phyloP scores from a whole-genome alignment of 2,888 invertebrate species.

The Thymelicus sylvestris region DNA sequence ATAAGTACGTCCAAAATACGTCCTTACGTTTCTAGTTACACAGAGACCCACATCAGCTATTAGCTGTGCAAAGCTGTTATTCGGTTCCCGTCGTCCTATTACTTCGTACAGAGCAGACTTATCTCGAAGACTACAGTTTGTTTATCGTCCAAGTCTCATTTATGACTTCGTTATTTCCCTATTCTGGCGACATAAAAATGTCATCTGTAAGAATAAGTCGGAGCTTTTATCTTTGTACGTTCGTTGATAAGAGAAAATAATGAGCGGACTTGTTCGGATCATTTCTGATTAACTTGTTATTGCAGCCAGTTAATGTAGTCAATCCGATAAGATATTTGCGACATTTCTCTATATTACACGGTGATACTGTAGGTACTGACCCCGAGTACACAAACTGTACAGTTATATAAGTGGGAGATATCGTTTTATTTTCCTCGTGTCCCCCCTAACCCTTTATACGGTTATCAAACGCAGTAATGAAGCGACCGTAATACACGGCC shows the following conservation, averaged over 20 bases:
- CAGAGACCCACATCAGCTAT: slow-evolving; percentile 3
- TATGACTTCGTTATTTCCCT: slow-evolving; percentile 82
- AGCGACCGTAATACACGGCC: slow-evolving; percentile 1
- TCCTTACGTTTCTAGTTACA: slow-evolving; percentile 1
- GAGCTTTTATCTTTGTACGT: slow-evolving; percentile 72
- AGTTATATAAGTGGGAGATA: neutral
- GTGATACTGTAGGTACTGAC: slow-evolving; percentile 10
- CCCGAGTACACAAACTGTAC: slow-evolving; percentile 11
- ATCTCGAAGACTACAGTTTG: slow-evolving; percentile 73
- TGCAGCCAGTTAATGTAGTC: slow-evolving; percentile 45
- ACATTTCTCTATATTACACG: slow-evolving; percentile 31
- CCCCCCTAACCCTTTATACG: neutral
- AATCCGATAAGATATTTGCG: slow-evolving; percentile 45
- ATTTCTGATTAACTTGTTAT: slow-evolving; percentile 74
- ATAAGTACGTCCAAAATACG: neutral
- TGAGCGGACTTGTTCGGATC: slow-evolving; percentile 72
- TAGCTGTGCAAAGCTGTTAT: slow-evolving; percentile 27
- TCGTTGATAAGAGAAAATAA: slow-evolving; percentile 79
- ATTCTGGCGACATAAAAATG: slow-evolving; percentile 81
- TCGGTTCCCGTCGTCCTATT: slow-evolving; percentile 43
- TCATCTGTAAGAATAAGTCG: slow-evolving; percentile 75
- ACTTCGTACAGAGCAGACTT: slow-evolving; percentile 62
- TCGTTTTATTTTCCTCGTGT: slow-evolving; percentile 25
- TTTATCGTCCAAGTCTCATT: slow-evolving; percentile 78
- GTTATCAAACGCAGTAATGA: slow-evolving; percentile 9